Percentiles rank a stretch among this genome's conserved stretches.
These are phyloP conservation scores for Bombus fervidus DNA, from an alignment of 1,140 invertebrate genomes.

Conservation along the genomic window DNA sequence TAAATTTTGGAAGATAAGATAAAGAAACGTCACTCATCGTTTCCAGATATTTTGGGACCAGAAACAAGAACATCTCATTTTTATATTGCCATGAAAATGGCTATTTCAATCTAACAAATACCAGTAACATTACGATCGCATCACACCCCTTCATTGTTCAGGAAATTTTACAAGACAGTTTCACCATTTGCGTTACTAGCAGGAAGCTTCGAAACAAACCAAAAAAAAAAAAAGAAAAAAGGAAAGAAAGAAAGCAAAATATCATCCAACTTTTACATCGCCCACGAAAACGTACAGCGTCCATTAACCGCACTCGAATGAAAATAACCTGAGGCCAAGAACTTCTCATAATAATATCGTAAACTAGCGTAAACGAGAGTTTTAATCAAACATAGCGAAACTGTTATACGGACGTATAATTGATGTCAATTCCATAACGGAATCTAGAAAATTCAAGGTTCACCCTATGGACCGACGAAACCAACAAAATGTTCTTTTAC, in stretches of 20 bases:
- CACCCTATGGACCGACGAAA: no score
- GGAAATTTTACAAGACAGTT: not conserved
- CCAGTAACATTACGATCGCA: not conserved
- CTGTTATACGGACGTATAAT: not conserved
- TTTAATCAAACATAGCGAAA: not conserved
- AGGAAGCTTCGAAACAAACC: not conserved
- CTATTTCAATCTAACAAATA: not conserved
- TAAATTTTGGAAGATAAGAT: no score
- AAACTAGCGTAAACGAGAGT: not conserved
- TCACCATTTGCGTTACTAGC: not conserved
- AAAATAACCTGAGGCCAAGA: conserved; percentile 3
- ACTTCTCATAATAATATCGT: not conserved
- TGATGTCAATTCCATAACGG: no score
- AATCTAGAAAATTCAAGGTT: no score
- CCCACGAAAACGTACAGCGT: not conserved
- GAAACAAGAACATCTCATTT: no score
- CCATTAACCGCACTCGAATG: not conserved
- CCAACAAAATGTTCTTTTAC: no score
- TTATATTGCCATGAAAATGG: not conserved
- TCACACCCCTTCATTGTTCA: not conserved
- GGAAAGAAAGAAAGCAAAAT: not conserved
- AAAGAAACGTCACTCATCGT: no score
- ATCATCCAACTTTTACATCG: not conserved
- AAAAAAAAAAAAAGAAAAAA: not conserved
- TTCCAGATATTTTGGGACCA: no score